phyloP scores from a whole-genome alignment of 2,797 vertebrate species.

The Buphagus erythrorhynchus region DNA sequence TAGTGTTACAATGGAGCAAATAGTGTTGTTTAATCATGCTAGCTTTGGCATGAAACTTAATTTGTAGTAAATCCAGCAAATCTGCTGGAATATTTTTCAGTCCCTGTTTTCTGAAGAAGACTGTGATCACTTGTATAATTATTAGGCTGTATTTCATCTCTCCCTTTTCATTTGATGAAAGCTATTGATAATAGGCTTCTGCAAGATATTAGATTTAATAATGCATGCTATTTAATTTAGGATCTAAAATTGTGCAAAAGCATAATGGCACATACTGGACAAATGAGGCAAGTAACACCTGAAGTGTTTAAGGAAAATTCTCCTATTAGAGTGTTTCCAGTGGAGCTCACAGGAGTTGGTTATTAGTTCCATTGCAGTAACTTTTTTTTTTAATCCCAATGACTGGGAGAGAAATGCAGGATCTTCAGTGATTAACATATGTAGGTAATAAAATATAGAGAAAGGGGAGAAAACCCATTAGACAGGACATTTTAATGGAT shows the following conservation, averaged over 20 bases:
- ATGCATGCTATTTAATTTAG: constrained; percentile 44
- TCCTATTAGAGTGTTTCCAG: not conserved
- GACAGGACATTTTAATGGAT: not conserved
- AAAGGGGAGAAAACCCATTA: not conserved
- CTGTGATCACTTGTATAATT: not conserved
- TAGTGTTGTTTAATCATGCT: not conserved
- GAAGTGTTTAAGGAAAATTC: not conserved
- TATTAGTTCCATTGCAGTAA: not conserved
- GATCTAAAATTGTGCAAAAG: not conserved
- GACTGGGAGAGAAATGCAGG: not conserved
- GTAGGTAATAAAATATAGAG: not conserved
- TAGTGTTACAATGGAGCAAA: not conserved
- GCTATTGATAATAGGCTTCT: constrained; percentile 11
- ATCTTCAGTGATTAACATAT: not conserved
- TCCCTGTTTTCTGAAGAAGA: not conserved
- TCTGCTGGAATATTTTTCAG: not conserved
- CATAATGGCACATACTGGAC: not conserved
- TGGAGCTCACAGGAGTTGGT: not conserved
- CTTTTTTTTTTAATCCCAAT: not conserved
- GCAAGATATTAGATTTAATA: constrained; percentile 46
- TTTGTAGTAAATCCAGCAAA: not conserved
- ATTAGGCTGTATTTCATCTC: constrained; percentile 5
- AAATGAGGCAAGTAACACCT: constrained; percentile 26
- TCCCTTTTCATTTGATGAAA: constrained; percentile 20
- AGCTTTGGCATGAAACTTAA: not conserved